These are phyloP conservation scores for Coendou prehensilis DNA, from an alignment of 2,797 vertebrate genomes.

Conservation along the genomic window DNA sequence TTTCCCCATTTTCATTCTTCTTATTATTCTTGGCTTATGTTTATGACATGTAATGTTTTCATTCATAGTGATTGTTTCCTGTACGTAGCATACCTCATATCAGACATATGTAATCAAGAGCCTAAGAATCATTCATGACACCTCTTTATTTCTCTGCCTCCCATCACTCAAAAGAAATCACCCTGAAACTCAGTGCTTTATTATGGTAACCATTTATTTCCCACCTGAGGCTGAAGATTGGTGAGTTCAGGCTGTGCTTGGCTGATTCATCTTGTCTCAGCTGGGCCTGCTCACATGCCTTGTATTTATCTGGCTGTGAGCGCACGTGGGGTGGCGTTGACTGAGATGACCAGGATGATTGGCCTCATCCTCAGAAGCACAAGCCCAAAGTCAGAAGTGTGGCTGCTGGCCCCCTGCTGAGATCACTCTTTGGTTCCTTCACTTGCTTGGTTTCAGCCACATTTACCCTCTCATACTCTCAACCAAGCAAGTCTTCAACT, in stretches of 20 bases:
- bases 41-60: neutral
- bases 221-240: rapidly evolving
- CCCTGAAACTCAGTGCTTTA: neutral
- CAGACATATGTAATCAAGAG: neutral
- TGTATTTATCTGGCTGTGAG: neutral
- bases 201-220: neutral
- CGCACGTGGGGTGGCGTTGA: neutral
- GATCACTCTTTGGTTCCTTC: neutral
- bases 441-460: neutral
- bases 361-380: neutral
- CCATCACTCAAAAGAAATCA: neutral
- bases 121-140: neutral
- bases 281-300: neutral
- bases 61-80: neutral
- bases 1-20: neutral
- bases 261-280: neutral
- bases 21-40: neutral
- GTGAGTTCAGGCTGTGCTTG: neutral
- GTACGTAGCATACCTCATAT: neutral
- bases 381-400: too few relatives aligned
- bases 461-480: neutral
- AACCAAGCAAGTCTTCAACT: neutral
- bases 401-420: neutral
- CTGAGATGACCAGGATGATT: neutral
- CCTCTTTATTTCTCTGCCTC: neutral